These are phyloP conservation scores for Trichopoda pennipes DNA, from an alignment of 2,888 invertebrate species.

Conservation along the genomic window DNA sequence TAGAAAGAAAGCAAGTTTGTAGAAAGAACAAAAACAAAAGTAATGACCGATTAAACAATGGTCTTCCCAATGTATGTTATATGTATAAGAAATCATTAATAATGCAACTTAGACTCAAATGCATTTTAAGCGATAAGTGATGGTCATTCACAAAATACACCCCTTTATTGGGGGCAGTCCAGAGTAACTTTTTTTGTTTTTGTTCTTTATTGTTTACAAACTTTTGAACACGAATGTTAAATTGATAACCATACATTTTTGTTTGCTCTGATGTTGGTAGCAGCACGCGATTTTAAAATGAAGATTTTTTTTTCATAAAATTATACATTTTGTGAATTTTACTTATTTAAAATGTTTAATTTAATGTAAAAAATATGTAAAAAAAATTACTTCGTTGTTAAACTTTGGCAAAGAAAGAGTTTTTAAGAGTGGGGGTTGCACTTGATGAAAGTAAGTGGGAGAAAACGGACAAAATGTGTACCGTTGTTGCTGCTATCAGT, in stretches of 20 bases:
- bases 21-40: slow-evolving; percentile 12
- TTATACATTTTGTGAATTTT: slow-evolving; percentile 31
- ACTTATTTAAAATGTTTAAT: slow-evolving; percentile 39
- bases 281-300: slow-evolving; percentile 63
- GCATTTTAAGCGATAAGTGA: slow-evolving; percentile 61
- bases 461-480: slow-evolving; percentile 47
- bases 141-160: slow-evolving; percentile 63
- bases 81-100: background rate
- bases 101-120: background rate
- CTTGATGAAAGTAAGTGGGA: slow-evolving; percentile 59
- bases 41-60: slow-evolving; percentile 12
- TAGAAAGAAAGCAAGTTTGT: background rate
- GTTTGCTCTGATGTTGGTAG: background rate
- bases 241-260: slow-evolving; percentile 57
- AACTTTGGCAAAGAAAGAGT: background rate
- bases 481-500: slow-evolving; percentile 64
- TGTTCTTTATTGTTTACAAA: background rate
- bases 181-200: background rate
- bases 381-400: slow-evolving; percentile 7
- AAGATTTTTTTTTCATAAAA: slow-evolving; percentile 25
- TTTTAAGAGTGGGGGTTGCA: slow-evolving; percentile 48
- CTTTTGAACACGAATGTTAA: slow-evolving; percentile 55
- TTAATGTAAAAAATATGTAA: slow-evolving; percentile 4
- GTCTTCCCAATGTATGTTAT: background rate
- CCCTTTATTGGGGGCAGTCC: slow-evolving; percentile 51